phyloP scores from a whole-genome alignment of 2,113 vertebrate genomes.

The Butorides virescens region DNA sequence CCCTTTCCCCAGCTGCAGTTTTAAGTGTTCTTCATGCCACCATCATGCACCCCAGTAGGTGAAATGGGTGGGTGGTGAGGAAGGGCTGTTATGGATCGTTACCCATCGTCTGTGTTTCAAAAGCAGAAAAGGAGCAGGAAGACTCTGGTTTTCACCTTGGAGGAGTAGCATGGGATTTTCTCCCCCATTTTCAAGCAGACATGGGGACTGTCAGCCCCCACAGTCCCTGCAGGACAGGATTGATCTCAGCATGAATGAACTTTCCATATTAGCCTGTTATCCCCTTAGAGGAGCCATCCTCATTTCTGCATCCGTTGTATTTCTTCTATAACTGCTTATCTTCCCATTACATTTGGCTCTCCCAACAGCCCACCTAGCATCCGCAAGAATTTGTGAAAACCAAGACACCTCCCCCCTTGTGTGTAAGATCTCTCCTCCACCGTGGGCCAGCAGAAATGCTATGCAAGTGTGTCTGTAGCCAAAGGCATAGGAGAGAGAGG shows the following conservation, averaged over 20 bases:
- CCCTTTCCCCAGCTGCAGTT: background rate
- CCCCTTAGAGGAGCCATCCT: background rate
- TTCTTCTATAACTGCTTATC: background rate
- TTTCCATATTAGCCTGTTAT: fast-evolving
- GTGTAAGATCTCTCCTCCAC: background rate
- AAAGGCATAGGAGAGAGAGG: background rate
- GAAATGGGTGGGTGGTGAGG: background rate
- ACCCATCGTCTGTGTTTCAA: background rate
- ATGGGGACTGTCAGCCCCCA: background rate
- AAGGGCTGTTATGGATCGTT: background rate
- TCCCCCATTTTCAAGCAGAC: background rate
- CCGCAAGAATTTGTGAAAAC: background rate
- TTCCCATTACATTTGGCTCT: background rate
- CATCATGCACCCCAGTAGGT: too few species aligned
- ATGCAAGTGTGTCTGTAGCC: background rate
- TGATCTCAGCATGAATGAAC: background rate
- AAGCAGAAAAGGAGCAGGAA: background rate
- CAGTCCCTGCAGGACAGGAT: background rate
- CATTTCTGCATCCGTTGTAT: background rate
- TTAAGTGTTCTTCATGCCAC: background rate
- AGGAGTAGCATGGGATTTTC: background rate
- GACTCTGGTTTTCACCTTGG: background rate
- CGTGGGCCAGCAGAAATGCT: background rate
- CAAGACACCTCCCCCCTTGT: background rate
- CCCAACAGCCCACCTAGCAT: background rate